Evolutionary conservation across 1,140 invertebrate species (phyloP).

Genomic region (Diuraphis noxia): DNA sequence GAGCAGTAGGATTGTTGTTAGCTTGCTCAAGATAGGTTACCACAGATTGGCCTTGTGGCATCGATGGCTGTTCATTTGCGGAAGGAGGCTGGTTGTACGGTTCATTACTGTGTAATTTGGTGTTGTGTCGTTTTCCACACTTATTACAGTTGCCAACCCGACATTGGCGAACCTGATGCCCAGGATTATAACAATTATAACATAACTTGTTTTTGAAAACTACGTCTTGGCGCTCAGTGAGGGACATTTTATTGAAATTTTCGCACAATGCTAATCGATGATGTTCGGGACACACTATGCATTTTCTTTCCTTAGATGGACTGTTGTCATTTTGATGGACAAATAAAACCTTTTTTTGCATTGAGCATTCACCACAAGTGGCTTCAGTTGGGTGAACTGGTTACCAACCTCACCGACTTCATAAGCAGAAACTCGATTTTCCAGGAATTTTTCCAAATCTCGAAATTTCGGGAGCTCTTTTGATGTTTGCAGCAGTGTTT

Average conservation of each 20-base stretch:
- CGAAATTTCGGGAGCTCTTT: neutral
- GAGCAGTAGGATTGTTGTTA: neutral
- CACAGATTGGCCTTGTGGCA: neutral
- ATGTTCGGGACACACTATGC: neutral
- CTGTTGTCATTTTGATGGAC: neutral
- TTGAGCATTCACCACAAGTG: neutral
- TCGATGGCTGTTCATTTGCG: neutral
- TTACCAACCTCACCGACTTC: neutral
- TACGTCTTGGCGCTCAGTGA: neutral
- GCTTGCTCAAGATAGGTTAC: neutral
- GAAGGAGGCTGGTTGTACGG: neutral
- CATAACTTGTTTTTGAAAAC: neutral
- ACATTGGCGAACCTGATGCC: neutral
- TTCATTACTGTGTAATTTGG: neutral
- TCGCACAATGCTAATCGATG: neutral
- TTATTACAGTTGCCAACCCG: neutral
- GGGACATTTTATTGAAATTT: neutral
- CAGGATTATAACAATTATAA: neutral
- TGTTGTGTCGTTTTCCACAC: neutral
- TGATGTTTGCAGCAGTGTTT: neutral
- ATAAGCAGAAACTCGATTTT: neutral
- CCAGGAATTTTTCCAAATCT: neutral
- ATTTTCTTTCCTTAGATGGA: neutral
- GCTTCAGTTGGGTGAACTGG: neutral
- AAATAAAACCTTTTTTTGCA: neutral